These are phyloP conservation scores for Geodia barretti DNA, from an alignment of 37 sponge, comb jelly and placozoan genomes.

Conservation along the genomic window DNA sequence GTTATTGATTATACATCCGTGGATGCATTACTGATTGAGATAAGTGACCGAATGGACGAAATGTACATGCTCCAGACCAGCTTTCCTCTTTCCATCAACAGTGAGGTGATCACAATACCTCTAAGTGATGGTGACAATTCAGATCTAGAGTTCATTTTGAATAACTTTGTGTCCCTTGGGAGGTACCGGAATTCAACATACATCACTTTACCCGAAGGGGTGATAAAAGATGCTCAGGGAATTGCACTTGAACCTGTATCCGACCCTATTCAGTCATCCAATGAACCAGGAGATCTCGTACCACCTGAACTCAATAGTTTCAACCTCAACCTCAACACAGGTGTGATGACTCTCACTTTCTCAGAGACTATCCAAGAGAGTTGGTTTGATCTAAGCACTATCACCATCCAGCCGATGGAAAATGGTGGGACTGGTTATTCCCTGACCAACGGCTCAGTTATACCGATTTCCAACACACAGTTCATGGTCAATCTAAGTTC, in stretches of 20 bases:
- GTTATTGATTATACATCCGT: slow-evolving; percentile 66
- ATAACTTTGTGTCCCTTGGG: not conserved
- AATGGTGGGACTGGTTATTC: slow-evolving; percentile 17
- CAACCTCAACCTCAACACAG: slow-evolving; percentile 70
- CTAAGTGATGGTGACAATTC: slow-evolving; percentile 49
- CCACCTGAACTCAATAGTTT: slow-evolving; percentile 66
- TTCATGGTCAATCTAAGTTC: slow-evolving; percentile 31
- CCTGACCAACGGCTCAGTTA: slow-evolving; percentile 63
- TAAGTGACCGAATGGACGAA: slow-evolving; percentile 34
- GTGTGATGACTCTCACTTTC: slow-evolving; percentile 62
- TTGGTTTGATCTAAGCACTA: slow-evolving; percentile 58
- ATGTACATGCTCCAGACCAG: slow-evolving; percentile 41
- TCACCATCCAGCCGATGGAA: slow-evolving; percentile 44
- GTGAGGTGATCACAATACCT: slow-evolving; percentile 68
- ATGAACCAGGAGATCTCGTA: slow-evolving; percentile 60
- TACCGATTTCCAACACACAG: slow-evolving; percentile 19
- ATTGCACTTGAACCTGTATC: slow-evolving; percentile 25
- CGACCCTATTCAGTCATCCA: slow-evolving; percentile 27
- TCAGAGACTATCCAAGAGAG: slow-evolving; percentile 39
- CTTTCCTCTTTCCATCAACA: slow-evolving; percentile 14
- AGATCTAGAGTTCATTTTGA: slow-evolving; percentile 33
- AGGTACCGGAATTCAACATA: slow-evolving; percentile 56
- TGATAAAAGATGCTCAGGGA: slow-evolving; percentile 71
- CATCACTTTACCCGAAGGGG: slow-evolving; percentile 43
- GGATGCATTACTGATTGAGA: slow-evolving; percentile 30